Evolutionary conservation across 2,113 vertebrate species (phyloP).

Genomic region (Hyla sarda): DNA sequence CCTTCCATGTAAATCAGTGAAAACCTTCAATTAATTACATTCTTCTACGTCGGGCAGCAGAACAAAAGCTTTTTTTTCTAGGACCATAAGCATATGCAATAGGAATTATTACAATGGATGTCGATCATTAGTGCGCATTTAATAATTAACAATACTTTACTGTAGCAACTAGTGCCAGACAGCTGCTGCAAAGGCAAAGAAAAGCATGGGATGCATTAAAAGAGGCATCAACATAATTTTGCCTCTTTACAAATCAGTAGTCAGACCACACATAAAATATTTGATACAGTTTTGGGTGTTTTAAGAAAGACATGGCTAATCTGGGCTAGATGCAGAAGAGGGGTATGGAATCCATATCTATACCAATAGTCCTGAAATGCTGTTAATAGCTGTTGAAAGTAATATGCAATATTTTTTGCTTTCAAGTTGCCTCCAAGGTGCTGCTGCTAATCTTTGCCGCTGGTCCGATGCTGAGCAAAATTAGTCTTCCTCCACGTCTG

Average conservation of each 20-base stretch:
- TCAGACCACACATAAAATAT: background rate
- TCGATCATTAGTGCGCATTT: background rate
- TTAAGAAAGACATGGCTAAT: too few relatives aligned
- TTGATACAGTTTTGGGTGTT: too few relatives aligned
- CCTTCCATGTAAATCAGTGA: conserved; percentile 1
- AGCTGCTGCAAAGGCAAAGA: background rate
- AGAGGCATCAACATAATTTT: background rate
- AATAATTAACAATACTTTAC: conserved; percentile 3
- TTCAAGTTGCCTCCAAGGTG: too few relatives aligned
- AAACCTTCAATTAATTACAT: conserved; percentile 37
- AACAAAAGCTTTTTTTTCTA: background rate
- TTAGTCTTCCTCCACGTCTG: too few relatives aligned
- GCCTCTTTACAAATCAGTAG: background rate
- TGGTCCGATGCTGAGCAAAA: too few relatives aligned
- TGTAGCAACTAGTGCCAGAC: background rate
- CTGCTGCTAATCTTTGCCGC: too few relatives aligned
- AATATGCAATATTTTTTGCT: too few relatives aligned
- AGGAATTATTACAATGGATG: conserved; percentile 16
- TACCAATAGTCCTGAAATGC: too few relatives aligned
- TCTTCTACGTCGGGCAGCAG: background rate
- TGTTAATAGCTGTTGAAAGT: too few relatives aligned
- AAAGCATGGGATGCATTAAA: background rate
- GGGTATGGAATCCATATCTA: too few relatives aligned
- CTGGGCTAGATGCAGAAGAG: too few relatives aligned
- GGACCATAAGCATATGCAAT: background rate